phyloP scores from a whole-genome alignment of 2,113 vertebrate species.

The Thryonomys swinderianus region DNA sequence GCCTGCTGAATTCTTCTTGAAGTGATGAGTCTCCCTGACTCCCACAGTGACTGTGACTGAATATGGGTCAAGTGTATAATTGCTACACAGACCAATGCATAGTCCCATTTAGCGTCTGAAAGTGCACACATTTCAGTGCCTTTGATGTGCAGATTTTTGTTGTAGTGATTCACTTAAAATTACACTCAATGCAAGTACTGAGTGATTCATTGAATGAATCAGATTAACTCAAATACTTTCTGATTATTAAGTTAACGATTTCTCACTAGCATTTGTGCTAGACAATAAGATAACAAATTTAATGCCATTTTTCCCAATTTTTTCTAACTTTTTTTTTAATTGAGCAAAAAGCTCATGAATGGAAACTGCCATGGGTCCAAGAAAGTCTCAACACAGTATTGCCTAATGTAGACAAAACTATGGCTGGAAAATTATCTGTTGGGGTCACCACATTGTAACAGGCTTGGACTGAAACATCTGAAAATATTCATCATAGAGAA shows the following conservation, averaged over 20 bases:
- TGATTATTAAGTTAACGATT: neutral
- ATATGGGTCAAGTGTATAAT: slow-evolving; percentile 14
- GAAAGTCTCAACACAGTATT: neutral
- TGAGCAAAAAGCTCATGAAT: neutral
- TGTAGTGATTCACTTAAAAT: neutral
- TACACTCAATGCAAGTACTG: neutral
- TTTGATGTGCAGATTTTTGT: neutral
- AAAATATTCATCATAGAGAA: neutral
- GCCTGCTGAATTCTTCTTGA: neutral
- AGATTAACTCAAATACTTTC: neutral
- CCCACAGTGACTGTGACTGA: neutral
- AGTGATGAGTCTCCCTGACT: neutral
- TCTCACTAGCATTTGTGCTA: neutral
- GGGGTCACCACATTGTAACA: neutral
- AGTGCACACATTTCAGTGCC: neutral
- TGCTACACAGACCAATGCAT: neutral
- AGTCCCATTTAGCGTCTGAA: neutral
- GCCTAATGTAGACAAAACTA: neutral
- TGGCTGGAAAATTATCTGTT: neutral
- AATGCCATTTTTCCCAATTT: neutral
- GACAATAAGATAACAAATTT: neutral
- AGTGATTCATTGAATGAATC: neutral
- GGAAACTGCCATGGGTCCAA: neutral
- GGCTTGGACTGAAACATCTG: neutral
- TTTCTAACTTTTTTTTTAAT: neutral